Evolutionary conservation across 2,888 invertebrate genomes (phyloP).

Genomic region (Morpho deidamia): DNA sequence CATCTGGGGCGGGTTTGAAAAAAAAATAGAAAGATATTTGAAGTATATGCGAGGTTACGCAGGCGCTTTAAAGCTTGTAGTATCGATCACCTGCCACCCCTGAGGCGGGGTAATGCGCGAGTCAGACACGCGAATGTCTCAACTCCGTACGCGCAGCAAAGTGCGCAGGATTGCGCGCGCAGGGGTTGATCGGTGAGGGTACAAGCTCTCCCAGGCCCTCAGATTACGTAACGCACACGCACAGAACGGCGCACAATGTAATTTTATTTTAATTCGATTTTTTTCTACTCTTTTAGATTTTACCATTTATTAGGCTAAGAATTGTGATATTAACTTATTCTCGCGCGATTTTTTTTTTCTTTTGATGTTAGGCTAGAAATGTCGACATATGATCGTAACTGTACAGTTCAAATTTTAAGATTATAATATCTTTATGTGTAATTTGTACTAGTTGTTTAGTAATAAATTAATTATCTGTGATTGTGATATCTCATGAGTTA

Average conservation of each 20-base stretch:
- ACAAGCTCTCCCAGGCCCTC: conserved; percentile 55
- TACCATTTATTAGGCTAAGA: conserved; percentile 70
- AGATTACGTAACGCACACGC: conserved; percentile 76
- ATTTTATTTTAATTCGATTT: conserved; percentile 68
- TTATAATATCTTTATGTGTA: conserved; percentile 7
- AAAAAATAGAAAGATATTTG: conserved; percentile 23
- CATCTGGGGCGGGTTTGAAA: conserved; percentile 44
- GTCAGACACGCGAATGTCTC: conserved; percentile 6
- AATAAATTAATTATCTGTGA: no score
- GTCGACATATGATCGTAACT: conserved; percentile 35
- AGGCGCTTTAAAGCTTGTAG: conserved; percentile 22
- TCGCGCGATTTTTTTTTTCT: conserved; percentile 54
- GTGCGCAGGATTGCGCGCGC: conserved; percentile 19
- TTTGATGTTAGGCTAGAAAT: conserved; percentile 54
- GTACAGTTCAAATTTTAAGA: conserved; percentile 43
- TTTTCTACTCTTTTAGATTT: conserved; percentile 72
- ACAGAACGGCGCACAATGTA: conserved; percentile 78
- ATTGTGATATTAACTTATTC: conserved; percentile 65
- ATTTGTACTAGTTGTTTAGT: neutral
- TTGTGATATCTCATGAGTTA: no score
- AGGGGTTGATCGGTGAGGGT: conserved; percentile 38
- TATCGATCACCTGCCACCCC: conserved; percentile 32
- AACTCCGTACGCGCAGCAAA: conserved; percentile 20
- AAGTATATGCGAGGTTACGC: conserved; percentile 24
- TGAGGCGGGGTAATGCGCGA: conserved; percentile 16